Evolutionary conservation across 2,888 invertebrate species (phyloP).

Genomic region (Scaeva pyrastri): DNA sequence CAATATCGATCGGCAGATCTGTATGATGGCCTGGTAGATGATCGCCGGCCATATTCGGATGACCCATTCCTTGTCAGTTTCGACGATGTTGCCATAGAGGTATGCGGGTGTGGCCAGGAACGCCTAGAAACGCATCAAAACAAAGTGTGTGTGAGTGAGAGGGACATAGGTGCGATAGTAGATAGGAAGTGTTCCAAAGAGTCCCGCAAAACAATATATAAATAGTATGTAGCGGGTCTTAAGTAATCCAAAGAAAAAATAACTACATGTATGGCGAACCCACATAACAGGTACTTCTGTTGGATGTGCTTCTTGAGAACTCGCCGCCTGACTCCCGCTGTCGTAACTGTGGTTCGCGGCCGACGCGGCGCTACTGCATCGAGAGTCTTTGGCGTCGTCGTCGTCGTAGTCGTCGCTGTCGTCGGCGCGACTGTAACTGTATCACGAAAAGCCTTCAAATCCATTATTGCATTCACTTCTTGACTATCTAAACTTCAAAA

Average conservation of each 20-base stretch:
- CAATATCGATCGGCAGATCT: constrained; percentile 82
- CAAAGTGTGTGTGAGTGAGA: constrained; percentile 25
- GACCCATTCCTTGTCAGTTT: constrained; percentile 82
- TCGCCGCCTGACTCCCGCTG: constrained; percentile 82
- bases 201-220: constrained; percentile 47
- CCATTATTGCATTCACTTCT: constrained; percentile 38
- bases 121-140: constrained; percentile 78
- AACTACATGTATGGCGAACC: constrained; percentile 83
- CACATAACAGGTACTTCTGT: constrained; percentile 84
- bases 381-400: constrained; percentile 49
- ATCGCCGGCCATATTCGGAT: constrained; percentile 83
- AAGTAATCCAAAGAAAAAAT: constrained; percentile 59
- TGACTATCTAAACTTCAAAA: neutral
- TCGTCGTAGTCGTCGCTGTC: too few species aligned
- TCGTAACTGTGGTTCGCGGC: constrained; percentile 80
- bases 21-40: constrained; percentile 82
- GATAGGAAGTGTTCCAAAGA: neutral
- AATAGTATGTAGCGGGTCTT: constrained; percentile 33
- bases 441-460: constrained; percentile 60
- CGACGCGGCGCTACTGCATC: constrained; percentile 74
- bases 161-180: constrained; percentile 26
- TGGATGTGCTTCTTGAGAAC: constrained; percentile 83
- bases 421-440: constrained; percentile 6
- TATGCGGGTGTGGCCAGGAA: constrained; percentile 83
- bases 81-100: constrained; percentile 83